Conservation (phyloP, 2,888 invertebrate genomes). For the Melanchra persicariae region DNA sequence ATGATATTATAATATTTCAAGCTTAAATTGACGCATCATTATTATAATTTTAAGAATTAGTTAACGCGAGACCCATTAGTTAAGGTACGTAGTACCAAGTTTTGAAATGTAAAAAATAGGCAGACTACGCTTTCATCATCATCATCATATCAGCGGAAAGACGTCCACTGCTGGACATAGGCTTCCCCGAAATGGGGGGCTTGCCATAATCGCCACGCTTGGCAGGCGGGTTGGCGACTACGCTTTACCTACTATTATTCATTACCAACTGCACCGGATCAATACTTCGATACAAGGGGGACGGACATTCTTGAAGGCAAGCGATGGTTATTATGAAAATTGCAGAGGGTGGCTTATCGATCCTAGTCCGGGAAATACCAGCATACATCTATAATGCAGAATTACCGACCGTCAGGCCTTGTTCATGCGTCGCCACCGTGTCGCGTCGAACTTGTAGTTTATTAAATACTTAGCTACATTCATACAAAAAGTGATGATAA, state of each 20-base stretch:
- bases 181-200: too few species aligned
- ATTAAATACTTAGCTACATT: constrained; percentile 1
- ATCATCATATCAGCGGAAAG: too few species aligned
- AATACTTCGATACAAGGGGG: constrained; percentile 20
- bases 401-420: constrained; percentile 16
- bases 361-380: constrained; percentile 35
- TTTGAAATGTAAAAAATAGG: constrained; percentile 13
- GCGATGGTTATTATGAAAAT: constrained; percentile 40
- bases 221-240: too few species aligned
- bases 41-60: neutral
- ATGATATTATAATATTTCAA: constrained; percentile 20
- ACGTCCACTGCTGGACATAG: too few species aligned
- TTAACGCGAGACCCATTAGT: neutral
- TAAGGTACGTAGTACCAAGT: neutral
- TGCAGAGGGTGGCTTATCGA: constrained; percentile 43
- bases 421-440: constrained; percentile 37
- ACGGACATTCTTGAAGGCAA: constrained; percentile 2
- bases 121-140: neutral
- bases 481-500: constrained; percentile 42
- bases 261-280: constrained; percentile 13
- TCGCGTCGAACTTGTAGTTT: constrained; percentile 39
- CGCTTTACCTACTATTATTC: too few species aligned
- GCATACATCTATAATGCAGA: constrained; percentile 30
- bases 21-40: constrained; percentile 3
- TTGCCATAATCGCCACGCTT: too few species aligned